Evolutionary conservation across 2,797 vertebrate genomes (phyloP), one percentile per base, ranked within the genome.

Genomic region (Megaceryle alcyon): DNA sequence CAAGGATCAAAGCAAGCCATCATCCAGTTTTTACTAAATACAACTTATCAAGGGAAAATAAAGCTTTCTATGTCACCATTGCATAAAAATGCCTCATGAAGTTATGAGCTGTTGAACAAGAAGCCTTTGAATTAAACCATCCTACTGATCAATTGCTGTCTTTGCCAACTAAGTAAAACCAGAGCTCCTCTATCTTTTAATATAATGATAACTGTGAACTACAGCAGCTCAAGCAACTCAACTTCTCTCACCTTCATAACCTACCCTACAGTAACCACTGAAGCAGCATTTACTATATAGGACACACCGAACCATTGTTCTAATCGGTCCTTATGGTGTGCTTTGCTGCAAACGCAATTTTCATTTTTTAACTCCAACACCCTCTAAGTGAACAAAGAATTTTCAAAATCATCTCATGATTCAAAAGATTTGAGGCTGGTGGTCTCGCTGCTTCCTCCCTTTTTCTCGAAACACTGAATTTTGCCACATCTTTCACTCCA

Each of bases 261-360:
- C 93, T 75, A 22, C 23, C 80, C 90, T 21, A 69, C 57, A 80
- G 82, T 73, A 97, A 94, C 78, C 85, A 97, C 92, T 95, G 95
- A 97, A 97, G 96, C 86, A n/a, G 94, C 87, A 94, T 90, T 93
- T 90, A 68, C 92, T 70, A 66, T 73, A 68, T 13, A 93, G 96
- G 93, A 95, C 92, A 97, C 75, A 68, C 44, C 57, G 21, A 96
- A 82, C 82, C 93, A 83, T 48, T 75, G 90, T 63, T 75, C 93
- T 97, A 94, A 97, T 97, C 83, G 7, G 89, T 97, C 96, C 94
- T 97, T 76, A 85, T 13, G 64, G 82, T 51, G 91, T 68, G 48
- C 91, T 97, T 91, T 69, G 91, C 95, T 88, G 91, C 90, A 82
- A 94, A 97, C 97, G 93, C 92, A 94, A 94, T 97, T 97, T 96